Evolutionary conservation across 2,888 invertebrate genomes (phyloP).

Genomic region (Brenthis ino): DNA sequence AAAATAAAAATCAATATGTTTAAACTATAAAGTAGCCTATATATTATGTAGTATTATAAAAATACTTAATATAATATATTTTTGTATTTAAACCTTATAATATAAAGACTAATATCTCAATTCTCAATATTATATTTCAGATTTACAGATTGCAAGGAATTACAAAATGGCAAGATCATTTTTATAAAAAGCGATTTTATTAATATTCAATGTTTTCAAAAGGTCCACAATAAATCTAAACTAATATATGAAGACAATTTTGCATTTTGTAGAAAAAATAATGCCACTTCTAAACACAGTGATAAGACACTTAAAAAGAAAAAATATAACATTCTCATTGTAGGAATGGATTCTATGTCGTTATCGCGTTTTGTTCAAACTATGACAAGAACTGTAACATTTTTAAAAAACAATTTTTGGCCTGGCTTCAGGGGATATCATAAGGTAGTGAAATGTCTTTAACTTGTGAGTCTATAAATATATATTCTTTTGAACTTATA

Average conservation of each 20-base stretch:
- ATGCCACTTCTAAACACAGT: slow-evolving; percentile 43
- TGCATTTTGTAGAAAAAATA: slow-evolving; percentile 73
- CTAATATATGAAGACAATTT: slow-evolving; percentile 68
- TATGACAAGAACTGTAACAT: slow-evolving; percentile 87
- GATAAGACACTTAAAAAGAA: slow-evolving; percentile 28
- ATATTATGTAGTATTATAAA: too few species aligned
- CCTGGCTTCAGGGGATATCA: slow-evolving; percentile 88
- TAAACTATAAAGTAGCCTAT: too few species aligned
- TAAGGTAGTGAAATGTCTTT: slow-evolving; percentile 65
- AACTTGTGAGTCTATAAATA: neutral
- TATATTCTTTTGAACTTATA: too few species aligned
- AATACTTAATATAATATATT: too few species aligned
- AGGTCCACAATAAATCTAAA: slow-evolving; percentile 50
- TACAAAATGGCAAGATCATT: slow-evolving; percentile 52
- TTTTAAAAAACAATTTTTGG: slow-evolving; percentile 86
- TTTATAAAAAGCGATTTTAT: slow-evolving; percentile 62
- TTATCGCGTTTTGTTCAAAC: slow-evolving; percentile 88
- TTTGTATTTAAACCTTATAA: too few species aligned
- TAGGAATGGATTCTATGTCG: slow-evolving; percentile 94
- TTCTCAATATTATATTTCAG: slow-evolving; percentile 44
- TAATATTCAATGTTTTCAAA: slow-evolving; percentile 62
- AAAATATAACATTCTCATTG: slow-evolving; percentile 84
- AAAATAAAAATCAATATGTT: too few species aligned
- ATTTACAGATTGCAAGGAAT: slow-evolving; percentile 56
- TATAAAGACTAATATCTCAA: neutral